A percentile compares a stretch with the other conserved stretches of the same genome.
Conservation (phyloP, 2,797 vertebrate genomes). For the Thalassophryne amazonica region DNA sequence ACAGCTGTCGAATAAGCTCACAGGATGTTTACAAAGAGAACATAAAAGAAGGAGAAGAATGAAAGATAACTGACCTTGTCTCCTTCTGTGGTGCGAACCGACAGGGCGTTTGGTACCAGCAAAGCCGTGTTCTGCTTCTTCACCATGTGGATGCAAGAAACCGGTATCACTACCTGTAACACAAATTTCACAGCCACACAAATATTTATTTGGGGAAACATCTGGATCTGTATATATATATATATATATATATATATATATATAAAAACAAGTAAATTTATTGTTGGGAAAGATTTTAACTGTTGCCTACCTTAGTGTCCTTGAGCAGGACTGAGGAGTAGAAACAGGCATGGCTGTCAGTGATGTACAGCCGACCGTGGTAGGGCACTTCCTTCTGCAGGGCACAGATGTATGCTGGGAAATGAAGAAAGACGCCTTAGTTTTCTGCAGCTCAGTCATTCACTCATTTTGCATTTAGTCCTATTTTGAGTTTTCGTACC, state of each 20-base stretch:
- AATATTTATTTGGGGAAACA: neutral
- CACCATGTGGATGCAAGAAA: slow-evolving; percentile 71
- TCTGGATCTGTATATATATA: neutral
- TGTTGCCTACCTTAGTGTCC: slow-evolving; percentile 80
- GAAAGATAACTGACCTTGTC: slow-evolving; percentile 80
- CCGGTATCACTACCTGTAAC: slow-evolving; percentile 77
- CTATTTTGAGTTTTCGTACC: slow-evolving; percentile 57
- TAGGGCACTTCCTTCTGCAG: slow-evolving; percentile 87
- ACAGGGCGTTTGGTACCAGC: slow-evolving; percentile 87
- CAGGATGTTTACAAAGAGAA: too few species aligned
- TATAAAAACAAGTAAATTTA: neutral
- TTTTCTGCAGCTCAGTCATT: neutral
- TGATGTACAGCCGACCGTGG: slow-evolving; percentile 84
- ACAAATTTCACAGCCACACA: neutral
- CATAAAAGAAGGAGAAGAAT: neutral
- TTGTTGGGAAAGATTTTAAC: fast-evolving
- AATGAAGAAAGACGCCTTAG: neutral
- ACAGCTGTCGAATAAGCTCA: too few species aligned
- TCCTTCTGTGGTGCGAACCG: slow-evolving; percentile 78
- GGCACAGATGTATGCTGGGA: slow-evolving; percentile 84
- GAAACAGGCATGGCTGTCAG: slow-evolving; percentile 80
- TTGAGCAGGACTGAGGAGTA: slow-evolving; percentile 84
- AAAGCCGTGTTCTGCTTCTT: slow-evolving; percentile 89
- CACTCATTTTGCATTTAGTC: fast-evolving
- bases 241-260: neutral